phyloP scores from a whole-genome alignment of 1,140 invertebrate species.

The Pogonomyrmex barbatus region DNA sequence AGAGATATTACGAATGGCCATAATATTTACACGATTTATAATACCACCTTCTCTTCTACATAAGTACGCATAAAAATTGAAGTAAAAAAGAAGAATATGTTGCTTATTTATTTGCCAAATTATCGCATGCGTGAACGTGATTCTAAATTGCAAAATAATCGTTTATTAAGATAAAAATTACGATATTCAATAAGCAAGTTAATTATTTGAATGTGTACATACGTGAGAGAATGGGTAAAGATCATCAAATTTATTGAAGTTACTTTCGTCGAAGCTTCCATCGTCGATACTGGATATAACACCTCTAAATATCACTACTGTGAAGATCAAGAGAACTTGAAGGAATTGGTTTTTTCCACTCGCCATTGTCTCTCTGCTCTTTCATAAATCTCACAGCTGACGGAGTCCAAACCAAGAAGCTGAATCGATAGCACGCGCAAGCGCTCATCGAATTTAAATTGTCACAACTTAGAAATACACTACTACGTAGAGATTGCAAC shows the following conservation, averaged over 20 bases:
- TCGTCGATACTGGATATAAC: slow-evolving; percentile 34
- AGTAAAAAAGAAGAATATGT: not conserved
- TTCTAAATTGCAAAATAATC: not conserved
- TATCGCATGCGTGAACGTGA: not conserved
- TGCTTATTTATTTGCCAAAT: not conserved
- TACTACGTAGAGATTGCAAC: not conserved
- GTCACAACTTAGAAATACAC: not conserved
- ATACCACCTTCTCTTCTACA: too few relatives aligned
- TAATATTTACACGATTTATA: too few relatives aligned
- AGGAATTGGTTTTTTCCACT: not conserved
- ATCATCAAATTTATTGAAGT: slow-evolving; percentile 22
- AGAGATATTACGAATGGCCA: too few relatives aligned
- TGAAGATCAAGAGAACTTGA: slow-evolving; percentile 24
- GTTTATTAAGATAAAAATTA: not conserved
- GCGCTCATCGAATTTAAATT: slow-evolving; percentile 35
- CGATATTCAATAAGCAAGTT: not conserved
- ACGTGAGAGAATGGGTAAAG: not conserved
- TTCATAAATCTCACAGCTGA: slow-evolving; percentile 10
- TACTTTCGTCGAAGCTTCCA: slow-evolving; percentile 20
- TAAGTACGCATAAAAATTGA: too few relatives aligned
- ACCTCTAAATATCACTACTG: slow-evolving; percentile 30
- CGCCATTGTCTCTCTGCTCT: slow-evolving; percentile 37
- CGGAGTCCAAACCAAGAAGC: not conserved
- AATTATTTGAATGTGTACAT: not conserved
- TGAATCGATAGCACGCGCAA: slow-evolving; percentile 72